Evolutionary conservation across 2,113 vertebrate species (phyloP), one percentile per base, ranked within the genome.

Genomic region (Picathartes gymnocephalus): DNA sequence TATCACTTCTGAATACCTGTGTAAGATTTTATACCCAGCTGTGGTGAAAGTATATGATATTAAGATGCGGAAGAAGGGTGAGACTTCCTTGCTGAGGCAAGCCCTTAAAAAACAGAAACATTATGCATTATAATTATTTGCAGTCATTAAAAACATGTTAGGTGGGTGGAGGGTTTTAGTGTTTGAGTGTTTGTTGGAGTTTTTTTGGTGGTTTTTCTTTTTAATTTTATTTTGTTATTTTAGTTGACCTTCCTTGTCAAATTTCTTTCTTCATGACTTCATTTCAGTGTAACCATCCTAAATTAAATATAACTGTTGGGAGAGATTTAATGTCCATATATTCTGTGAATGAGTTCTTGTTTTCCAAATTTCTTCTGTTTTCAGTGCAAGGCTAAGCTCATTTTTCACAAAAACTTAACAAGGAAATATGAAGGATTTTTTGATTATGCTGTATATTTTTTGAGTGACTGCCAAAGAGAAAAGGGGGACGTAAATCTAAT

Each of bases 11-110:
- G 64, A 94, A 86, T 95, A 47, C 37, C 57, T 57, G 58, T 27
- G 22, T 71, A 16, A 82, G 54, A 90, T 61, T 92, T 95, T 74
- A 22, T 81, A 83, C 42, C 78, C 80, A 86, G 35, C 88, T 96
- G 90, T 78, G 86, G 60, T 71, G 45, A 93, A 93, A 95, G 48
- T 28, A 60, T 61, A 14, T 48, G 27, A 58, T 88, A 42, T 90
- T 91, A 88, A 78, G 31, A 81, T 61, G 64, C 17, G 86, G 65
- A 72, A 62, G n/a, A 58, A 77, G 78, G 56, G 37, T 53, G 68
- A 88, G 16, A 47, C 17, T 87, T 92, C 45, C 56, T 90, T 93
- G 62, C 48, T 90, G 60, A 40, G 35, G 10, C 53, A 92, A 80
- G 35, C 31, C 16, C 33, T 86, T 81, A 37, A 33, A 65, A 80